Evolutionary conservation across 2,888 invertebrate species (phyloP).

Genomic region (Brachypalpus laphriformis): DNA sequence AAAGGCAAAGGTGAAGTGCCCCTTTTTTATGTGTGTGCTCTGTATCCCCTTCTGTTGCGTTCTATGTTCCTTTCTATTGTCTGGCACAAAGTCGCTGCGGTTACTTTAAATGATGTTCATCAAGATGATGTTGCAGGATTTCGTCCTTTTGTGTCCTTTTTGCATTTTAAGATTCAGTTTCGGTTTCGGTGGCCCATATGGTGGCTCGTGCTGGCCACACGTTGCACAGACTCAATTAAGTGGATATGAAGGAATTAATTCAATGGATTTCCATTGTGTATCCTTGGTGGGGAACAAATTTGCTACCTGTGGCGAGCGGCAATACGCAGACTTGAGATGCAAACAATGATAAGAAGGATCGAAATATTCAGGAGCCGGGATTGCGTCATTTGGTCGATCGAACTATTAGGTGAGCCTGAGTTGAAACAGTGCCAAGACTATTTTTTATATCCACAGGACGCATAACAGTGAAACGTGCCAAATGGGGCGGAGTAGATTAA

Average conservation of each 20-base stretch:
- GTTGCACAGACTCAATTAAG: conserved; percentile 66
- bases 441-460: conserved; percentile 33
- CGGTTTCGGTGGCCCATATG: conserved; percentile 67
- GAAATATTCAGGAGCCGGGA: conserved; percentile 55
- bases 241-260: conserved; percentile 69
- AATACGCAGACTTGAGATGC: conserved; percentile 25
- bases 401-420: conserved; percentile 61
- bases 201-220: conserved; percentile 71
- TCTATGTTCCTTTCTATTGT: conserved; percentile 28
- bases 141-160: conserved; percentile 59
- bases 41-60: conserved; percentile 56
- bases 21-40: conserved; percentile 14
- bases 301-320: conserved; percentile 61
- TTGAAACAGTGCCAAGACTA: neutral
- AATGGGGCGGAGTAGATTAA: conserved; percentile 70
- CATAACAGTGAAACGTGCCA: conserved; percentile 70
- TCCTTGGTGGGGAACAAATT: conserved; percentile 33
- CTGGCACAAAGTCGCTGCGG: conserved; percentile 51
- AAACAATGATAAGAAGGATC: conserved; percentile 48
- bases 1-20: conserved; percentile 68
- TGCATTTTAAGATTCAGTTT: conserved; percentile 67
- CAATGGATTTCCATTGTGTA: conserved; percentile 46
- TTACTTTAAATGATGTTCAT: conserved; percentile 66
- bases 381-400: conserved; percentile 69
- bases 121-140: conserved; percentile 53